Evolutionary conservation across 1,140 invertebrate species (phyloP).

Genomic region (Triops longicaudatus): DNA sequence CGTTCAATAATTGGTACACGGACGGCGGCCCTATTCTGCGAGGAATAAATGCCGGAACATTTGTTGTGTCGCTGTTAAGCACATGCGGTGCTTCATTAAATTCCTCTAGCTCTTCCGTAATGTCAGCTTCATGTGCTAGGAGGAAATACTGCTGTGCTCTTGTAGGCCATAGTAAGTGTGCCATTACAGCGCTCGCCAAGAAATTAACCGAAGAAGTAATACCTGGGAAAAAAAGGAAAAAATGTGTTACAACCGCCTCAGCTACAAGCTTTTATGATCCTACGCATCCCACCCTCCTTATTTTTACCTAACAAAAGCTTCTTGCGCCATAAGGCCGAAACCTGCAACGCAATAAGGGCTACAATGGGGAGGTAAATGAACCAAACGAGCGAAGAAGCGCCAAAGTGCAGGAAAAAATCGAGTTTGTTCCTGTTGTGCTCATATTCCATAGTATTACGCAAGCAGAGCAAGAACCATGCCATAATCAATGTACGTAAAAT

Average conservation of each 20-base stretch:
- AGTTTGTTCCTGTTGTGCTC: conserved; percentile 84
- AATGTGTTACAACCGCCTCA: conserved; percentile 19
- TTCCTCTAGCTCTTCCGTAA: conserved; percentile 75
- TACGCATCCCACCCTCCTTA: neutral
- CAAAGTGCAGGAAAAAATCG: conserved; percentile 90
- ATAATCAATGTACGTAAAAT: conserved; percentile 79
- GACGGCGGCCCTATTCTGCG: neutral
- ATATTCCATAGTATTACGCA: conserved; percentile 84
- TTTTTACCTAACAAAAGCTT: conserved; percentile 81
- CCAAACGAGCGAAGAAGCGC: conserved; percentile 94
- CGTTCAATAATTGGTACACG: conserved; percentile 1
- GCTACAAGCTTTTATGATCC: conserved; percentile 11
- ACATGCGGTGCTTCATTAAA: conserved; percentile 87
- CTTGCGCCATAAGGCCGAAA: conserved; percentile 89
- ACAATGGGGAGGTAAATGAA: conserved; percentile 93
- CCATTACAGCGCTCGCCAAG: conserved; percentile 86
- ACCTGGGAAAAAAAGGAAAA: conserved; percentile 47
- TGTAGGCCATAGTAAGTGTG: conserved; percentile 86
- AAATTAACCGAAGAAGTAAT: conserved; percentile 91
- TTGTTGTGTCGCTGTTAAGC: conserved; percentile 45
- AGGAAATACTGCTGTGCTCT: conserved; percentile 81
- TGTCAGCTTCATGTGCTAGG: conserved; percentile 54
- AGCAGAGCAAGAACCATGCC: conserved; percentile 87
- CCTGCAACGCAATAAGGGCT: conserved; percentile 82
- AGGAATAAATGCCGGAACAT: neutral